Evolutionary conservation across 1,140 invertebrate genomes (phyloP).

Genomic region (Drosophila prosaltans): DNA sequence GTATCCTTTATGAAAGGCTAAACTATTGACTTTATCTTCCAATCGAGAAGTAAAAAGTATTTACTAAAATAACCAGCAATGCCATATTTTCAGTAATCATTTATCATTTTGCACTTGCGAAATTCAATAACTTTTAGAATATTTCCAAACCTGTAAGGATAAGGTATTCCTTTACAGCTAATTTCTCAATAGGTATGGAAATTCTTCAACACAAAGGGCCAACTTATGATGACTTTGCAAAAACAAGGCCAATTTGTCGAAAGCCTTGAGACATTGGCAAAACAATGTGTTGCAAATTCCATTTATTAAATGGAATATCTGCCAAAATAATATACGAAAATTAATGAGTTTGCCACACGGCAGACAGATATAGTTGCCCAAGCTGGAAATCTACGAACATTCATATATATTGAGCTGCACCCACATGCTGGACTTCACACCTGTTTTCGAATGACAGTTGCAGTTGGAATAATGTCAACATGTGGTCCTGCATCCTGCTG

Average conservation of each 20-base stretch:
- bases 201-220: slow-evolving; percentile 48
- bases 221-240: slow-evolving; percentile 52
- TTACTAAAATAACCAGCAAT: no score
- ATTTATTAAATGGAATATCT: slow-evolving; percentile 66
- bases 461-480: slow-evolving; percentile 65
- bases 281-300: slow-evolving; percentile 65
- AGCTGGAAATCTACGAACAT: not conserved
- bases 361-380: slow-evolving; percentile 19
- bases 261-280: slow-evolving; percentile 36
- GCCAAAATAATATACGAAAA: slow-evolving; percentile 80
- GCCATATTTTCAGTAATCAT: no score
- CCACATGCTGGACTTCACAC: slow-evolving; percentile 71
- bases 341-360: slow-evolving; percentile 56
- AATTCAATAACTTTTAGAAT: no score
- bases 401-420: slow-evolving; percentile 45
- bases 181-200: no score
- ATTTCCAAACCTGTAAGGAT: not conserved
- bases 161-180: no score
- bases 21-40: no score
- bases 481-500: slow-evolving; percentile 70
- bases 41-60: no score
- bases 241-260: slow-evolving; percentile 70
- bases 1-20: no score
- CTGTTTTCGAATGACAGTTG: slow-evolving; percentile 48
- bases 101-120: no score